phyloP scores from a whole-genome alignment of 2,797 vertebrate species.

The Masticophis lateralis region DNA sequence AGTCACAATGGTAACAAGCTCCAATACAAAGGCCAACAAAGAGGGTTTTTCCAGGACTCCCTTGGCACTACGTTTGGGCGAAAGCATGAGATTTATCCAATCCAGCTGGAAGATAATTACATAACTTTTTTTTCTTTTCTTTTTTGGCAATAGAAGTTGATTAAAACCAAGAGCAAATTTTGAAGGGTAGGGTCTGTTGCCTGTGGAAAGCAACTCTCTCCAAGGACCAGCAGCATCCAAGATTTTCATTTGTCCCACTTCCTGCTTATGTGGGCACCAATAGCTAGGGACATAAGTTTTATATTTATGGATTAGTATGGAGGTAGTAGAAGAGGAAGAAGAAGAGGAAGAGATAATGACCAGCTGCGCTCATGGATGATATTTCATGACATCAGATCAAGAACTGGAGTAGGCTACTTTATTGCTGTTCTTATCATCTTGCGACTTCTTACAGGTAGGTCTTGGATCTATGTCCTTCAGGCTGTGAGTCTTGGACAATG shows the following conservation, averaged over 20 bases:
- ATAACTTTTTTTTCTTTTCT: background rate
- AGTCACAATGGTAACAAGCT: background rate
- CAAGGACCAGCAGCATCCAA: background rate
- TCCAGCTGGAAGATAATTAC: background rate
- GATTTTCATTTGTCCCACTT: too few species aligned
- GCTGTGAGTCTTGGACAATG: background rate
- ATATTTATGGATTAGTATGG: background rate
- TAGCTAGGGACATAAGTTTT: background rate
- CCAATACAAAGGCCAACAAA: background rate
- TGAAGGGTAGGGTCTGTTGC: background rate
- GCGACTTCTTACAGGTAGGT: too few species aligned
- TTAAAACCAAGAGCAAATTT: background rate
- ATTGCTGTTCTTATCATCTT: too few species aligned
- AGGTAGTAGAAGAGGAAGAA: background rate
- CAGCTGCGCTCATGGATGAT: background rate
- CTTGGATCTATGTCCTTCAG: too few species aligned
- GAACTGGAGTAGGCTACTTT: too few species aligned
- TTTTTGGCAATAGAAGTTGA: background rate
- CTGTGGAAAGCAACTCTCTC: background rate
- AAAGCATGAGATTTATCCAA: background rate
- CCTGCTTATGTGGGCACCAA: background rate
- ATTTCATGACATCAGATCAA: background rate
- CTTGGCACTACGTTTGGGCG: background rate
- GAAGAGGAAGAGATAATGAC: too few species aligned
- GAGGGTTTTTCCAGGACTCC: conserved; percentile 18